Evolutionary conservation across 1,140 invertebrate genomes (phyloP), one percentile per base, ranked within the genome.

Genomic region (Drosophila prosaltans): DNA sequence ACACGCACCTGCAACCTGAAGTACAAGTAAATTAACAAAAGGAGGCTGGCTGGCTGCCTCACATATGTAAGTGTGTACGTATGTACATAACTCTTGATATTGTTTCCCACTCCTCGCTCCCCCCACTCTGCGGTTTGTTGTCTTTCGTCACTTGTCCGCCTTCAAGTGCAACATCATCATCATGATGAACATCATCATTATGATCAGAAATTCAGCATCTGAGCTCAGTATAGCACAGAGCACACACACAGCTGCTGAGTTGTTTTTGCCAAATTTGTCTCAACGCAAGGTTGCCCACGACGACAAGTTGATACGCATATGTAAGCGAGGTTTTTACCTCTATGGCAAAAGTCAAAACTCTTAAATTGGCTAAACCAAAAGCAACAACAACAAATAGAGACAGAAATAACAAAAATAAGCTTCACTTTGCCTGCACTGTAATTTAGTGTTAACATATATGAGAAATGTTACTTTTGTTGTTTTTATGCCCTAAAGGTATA

Each of bases 231-330:
- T 63, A 59, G n/a, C 64, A 64, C 16, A 16, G 16, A 16, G 16
- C 16, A 16, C 62, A 84, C 63, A 64, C 58, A 84, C 77, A 85
- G 61, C 62, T 72, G 71, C 30, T 65, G 67, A 88, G 80, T 89
- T 57, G 84, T 78, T 69, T 81, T 84, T 72, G 84, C 84, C 84
- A 88, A 88, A 88, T 88, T 81, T 81, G 84, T 78, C 78, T 85
- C 61, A 81, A 45, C 66, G 71, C 84, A 88, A 88, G 84, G 84
- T 78, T 88, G 70, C 72, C 68, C 71, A 65, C 59, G 66, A 43
- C 30, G 39, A 65, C 73, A 45, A 30, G 61, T 41, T 55, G 57
- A 70, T 48, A 40, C 32, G 60, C 28, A 39, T 57, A 48, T 51
- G 59, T 66, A 45, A 69, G 40, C 54, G 69, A 68, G 77, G 64